A percentile compares a stretch with the other conserved stretches of the same genome.
Evolutionary conservation across 2,113 vertebrate genomes (phyloP).

Genomic region (Sterna hirundo): DNA sequence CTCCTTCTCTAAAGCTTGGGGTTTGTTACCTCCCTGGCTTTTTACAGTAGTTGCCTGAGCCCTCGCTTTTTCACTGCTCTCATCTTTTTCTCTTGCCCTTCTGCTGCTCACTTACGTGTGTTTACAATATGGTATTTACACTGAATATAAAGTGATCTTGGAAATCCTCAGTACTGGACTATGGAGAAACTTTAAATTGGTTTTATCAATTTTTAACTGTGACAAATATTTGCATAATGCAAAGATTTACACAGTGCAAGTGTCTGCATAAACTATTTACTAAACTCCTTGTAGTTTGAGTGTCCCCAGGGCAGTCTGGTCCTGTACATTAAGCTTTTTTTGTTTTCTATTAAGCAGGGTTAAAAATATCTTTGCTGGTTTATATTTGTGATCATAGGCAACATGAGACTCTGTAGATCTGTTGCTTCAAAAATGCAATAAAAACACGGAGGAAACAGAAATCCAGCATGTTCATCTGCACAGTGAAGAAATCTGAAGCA

Average conservation of each 20-base stretch:
- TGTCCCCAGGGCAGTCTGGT: background rate
- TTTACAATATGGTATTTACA: background rate
- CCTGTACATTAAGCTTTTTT: background rate
- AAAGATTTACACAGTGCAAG: background rate
- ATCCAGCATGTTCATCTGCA: accelerated
- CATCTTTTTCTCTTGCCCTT: background rate
- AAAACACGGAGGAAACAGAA: background rate
- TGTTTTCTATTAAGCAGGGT: background rate
- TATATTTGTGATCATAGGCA: background rate
- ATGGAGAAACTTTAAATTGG: background rate
- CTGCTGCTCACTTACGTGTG: background rate
- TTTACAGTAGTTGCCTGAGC: background rate
- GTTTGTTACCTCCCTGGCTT: background rate
- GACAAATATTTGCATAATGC: background rate
- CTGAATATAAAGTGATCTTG: background rate
- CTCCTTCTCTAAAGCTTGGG: background rate
- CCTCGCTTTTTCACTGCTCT: background rate
- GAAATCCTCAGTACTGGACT: background rate
- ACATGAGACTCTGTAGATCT: background rate
- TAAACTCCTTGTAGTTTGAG: background rate
- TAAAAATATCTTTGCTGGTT: background rate
- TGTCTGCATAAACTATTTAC: background rate
- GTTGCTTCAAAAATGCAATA: background rate
- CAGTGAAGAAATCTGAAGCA: background rate
- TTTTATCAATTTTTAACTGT: background rate